Conservation (phyloP, 2,797 vertebrate species). For the Pyrocephalus nanus region DNA sequence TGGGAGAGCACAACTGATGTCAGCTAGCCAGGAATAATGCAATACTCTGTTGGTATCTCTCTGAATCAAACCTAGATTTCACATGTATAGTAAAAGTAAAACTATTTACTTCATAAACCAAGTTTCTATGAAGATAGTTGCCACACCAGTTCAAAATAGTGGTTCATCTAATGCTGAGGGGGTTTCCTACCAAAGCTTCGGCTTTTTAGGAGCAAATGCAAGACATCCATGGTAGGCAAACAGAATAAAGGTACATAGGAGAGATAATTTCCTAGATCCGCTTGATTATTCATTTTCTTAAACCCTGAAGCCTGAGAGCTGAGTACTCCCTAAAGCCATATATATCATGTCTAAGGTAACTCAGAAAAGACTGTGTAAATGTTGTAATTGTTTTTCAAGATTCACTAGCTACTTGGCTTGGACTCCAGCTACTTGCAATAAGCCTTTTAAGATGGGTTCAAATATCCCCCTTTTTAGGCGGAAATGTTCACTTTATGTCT, state of each 20-base stretch:
- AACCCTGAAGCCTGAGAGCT: not conserved
- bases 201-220: not conserved
- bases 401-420: not conserved
- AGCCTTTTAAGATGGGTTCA: not conserved
- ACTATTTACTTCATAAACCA: not conserved
- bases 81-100: not conserved
- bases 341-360: not conserved
- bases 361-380: not conserved
- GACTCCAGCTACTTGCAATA: not conserved
- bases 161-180: rapidly evolving
- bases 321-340: not conserved
- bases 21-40: not conserved
- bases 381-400: not conserved
- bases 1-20: not conserved
- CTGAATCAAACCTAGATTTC: not conserved
- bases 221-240: not conserved
- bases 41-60: not conserved
- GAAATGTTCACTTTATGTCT: not conserved
- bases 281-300: not conserved
- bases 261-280: not conserved
- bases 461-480: not conserved
- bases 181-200: not conserved
- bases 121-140: not conserved
- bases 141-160: not conserved
- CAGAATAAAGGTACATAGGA: rapidly evolving